Conservation (phyloP, 2,113 vertebrate genomes). For the Pao palembangensis region DNA sequence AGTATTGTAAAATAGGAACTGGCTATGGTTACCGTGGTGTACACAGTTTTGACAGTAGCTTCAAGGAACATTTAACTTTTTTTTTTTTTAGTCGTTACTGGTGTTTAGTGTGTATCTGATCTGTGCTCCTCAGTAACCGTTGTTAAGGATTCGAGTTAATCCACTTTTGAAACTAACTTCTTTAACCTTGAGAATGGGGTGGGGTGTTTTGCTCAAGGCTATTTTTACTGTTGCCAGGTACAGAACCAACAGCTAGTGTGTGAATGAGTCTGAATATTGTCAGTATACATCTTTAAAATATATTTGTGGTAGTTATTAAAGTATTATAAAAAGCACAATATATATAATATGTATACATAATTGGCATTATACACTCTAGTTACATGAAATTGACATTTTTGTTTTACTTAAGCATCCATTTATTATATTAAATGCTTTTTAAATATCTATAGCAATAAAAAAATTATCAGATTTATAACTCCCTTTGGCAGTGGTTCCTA, state of each 20-base stretch:
- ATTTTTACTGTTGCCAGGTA: not conserved
- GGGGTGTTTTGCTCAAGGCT: too few species aligned
- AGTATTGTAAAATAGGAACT: slow-evolving; percentile 71
- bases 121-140: not conserved
- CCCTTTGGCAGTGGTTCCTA: slow-evolving; percentile 15
- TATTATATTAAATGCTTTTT: too few species aligned
- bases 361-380: too few species aligned
- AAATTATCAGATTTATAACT: not conserved
- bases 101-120: not conserved
- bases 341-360: too few species aligned
- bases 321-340: too few species aligned
- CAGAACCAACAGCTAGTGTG: not conserved
- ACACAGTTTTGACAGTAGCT: slow-evolving; percentile 60
- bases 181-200: too few species aligned
- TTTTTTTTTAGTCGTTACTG: not conserved
- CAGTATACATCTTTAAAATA: not conserved
- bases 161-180: too few species aligned
- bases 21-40: slow-evolving; percentile 53
- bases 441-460: too few species aligned
- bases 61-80: slow-evolving; percentile 26
- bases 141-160: too few species aligned
- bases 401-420: too few species aligned
- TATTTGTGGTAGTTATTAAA: too few species aligned
- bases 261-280: not conserved
- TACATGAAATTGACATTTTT: too few species aligned